Evolutionary conservation across 2,113 vertebrate species (phyloP), one percentile per base, ranked within the genome.

Genomic region (Nycticorax nycticorax): DNA sequence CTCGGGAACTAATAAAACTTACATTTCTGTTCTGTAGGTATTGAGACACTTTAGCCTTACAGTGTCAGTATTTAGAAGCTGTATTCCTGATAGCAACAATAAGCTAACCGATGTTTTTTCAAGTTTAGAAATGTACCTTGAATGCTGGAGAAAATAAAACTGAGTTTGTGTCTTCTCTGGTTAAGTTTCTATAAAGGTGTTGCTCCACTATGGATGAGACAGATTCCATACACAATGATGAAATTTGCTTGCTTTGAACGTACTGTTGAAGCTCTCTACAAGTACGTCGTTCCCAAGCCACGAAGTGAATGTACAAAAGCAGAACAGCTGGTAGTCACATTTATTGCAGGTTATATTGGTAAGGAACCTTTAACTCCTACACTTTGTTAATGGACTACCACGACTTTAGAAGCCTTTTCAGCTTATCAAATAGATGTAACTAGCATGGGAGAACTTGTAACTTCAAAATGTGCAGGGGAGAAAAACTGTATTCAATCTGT

Each of bases 171-270:
- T 92, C 12, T 72, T 89, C 37, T 80, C 80, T 91, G 50, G 27
- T 92, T 72, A 96, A 99, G 99, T 57, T 99, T 99, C 98, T 99
- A 99, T 95, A 99, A 99, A 96, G 99, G 99, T 15, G 99, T 99
- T 96, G 99, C 98, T 28, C 99, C 99, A 2, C 98, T 99, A 14
- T 99, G 99, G 99, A 99, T 99, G 99, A 99, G 99, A 73, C 99
- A 99, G 98, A 99, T 99, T 92, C 99, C 99, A 21, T 99, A 99
- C 97, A 99, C 99, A 88, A 99, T 99, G 99, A 99, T 99, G 99
- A 99, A 99, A 96, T 99, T 99, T 32, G 98, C 99, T 96, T 99
- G 99, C 98, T 99, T 99, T 82, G 99, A 99, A 97, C 99, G 99
- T 60, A 99, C 99, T 3, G 99, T 99, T 89, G 99, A 99, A 98